Percentiles rank a stretch among this genome's conserved stretches.
phyloP scores from a whole-genome alignment of 2,113 vertebrate genomes.

The Pteruthius melanotis region DNA sequence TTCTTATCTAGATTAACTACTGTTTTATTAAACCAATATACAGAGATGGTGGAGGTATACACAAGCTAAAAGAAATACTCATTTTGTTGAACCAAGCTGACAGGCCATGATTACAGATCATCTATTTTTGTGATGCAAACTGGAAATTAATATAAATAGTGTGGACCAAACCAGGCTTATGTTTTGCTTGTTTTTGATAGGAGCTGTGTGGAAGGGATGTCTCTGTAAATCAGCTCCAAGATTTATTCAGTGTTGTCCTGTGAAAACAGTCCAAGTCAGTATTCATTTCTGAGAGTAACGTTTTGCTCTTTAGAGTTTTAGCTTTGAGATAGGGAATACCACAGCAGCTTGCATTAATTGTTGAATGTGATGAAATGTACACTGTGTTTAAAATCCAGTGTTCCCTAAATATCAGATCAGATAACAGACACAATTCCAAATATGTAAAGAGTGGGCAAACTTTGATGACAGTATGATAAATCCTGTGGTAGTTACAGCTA shows the following conservation, averaged over 20 bases:
- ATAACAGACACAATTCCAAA: conserved; percentile 1
- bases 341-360: neutral
- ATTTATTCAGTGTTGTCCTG: conserved; percentile 20
- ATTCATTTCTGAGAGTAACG: neutral
- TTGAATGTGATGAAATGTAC: neutral
- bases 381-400: neutral
- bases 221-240: conserved; percentile 1
- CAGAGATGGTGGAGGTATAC: conserved; percentile 32
- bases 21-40: conserved; percentile 49
- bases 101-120: conserved; percentile 7
- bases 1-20: conserved; percentile 50
- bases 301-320: neutral
- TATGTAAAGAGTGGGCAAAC: conserved; percentile 36
- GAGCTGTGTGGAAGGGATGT: neutral
- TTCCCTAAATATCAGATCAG: neutral
- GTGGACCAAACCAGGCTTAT: neutral
- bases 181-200: conserved; percentile 1
- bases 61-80: conserved; percentile 30
- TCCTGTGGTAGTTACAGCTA: conserved; percentile 28
- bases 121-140: conserved; percentile 24
- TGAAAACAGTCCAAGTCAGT: conserved; percentile 13
- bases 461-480: conserved; percentile 24
- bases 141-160: conserved; percentile 33
- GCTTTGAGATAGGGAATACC: neutral
- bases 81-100: conserved; percentile 43